These are phyloP conservation scores for Emys orbicularis DNA, from an alignment of 2,797 vertebrate species.

Conservation along the genomic window DNA sequence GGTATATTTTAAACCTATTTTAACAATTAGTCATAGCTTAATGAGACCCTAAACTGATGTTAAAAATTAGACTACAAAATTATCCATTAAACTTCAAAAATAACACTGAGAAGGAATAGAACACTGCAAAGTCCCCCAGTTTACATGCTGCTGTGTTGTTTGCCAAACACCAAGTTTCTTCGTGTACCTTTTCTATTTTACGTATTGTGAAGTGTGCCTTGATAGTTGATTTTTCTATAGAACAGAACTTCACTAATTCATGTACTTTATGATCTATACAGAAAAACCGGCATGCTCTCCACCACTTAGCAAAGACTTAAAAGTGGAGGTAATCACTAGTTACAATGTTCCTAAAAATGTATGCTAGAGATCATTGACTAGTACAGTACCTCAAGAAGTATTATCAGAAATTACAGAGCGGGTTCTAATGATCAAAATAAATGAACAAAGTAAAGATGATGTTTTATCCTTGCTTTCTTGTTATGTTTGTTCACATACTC, in stretches of 20 bases:
- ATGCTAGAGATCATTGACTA: background rate
- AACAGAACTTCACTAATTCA: background rate
- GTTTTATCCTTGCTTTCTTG: background rate
- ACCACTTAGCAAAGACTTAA: background rate
- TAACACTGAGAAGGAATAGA: background rate
- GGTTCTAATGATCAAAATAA: background rate
- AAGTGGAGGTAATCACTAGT: background rate
- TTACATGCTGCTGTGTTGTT: background rate
- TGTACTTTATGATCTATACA: background rate
- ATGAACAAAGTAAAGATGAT: background rate
- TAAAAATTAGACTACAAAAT: conserved; percentile 34
- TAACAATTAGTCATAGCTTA: conserved; percentile 41
- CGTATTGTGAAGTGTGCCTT: background rate
- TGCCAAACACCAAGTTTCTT: background rate
- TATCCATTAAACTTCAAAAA: conserved; percentile 7
- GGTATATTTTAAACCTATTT: background rate
- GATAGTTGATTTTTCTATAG: background rate
- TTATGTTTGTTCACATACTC: background rate
- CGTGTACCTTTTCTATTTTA: background rate
- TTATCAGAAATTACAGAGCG: background rate
- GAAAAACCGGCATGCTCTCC: background rate
- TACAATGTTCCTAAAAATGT: background rate
- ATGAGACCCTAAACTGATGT: conserved; percentile 27
- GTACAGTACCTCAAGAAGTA: background rate
- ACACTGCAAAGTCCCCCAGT: background rate